Evolutionary conservation across 2,113 vertebrate genomes (phyloP).

Genomic region (Prietella phreatophila): DNA sequence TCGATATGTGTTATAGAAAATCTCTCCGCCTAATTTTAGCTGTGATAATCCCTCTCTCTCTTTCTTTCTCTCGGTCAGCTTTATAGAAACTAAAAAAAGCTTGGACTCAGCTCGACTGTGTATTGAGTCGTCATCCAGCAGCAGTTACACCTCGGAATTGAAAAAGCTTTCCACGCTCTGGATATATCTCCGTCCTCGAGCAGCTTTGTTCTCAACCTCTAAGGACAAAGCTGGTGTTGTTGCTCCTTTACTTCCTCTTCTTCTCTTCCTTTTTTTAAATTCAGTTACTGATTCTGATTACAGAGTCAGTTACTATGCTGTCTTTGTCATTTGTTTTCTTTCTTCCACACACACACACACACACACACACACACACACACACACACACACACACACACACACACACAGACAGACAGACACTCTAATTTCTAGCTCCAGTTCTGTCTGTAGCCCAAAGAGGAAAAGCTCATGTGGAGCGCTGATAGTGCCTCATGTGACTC

Average conservation of each 20-base stretch:
- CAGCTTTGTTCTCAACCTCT: slow-evolving; percentile 16
- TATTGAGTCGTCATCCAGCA: slow-evolving; percentile 5
- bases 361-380: background rate
- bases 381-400: background rate
- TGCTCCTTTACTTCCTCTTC: background rate
- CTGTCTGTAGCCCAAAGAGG: background rate
- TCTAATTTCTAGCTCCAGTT: background rate
- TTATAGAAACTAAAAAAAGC: background rate
- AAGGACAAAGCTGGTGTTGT: slow-evolving; percentile 12
- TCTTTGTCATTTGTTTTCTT: background rate
- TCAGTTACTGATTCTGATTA: slow-evolving; percentile 1
- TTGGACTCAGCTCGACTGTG: background rate
- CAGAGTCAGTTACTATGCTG: background rate
- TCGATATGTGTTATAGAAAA: background rate
- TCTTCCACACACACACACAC: background rate
- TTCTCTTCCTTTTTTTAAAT: background rate
- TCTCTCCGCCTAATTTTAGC: background rate
- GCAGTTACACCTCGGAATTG: background rate
- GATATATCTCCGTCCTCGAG: slow-evolving; percentile 2
- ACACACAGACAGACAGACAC: background rate
- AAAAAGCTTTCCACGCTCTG: background rate
- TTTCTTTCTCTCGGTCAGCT: background rate
- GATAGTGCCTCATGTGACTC: slow-evolving; percentile 20
- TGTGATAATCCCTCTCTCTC: background rate
- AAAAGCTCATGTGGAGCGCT: slow-evolving; percentile 10